These are phyloP conservation scores for Oncorhynchus keta DNA, from an alignment of 2,113 vertebrate species.

Conservation along the genomic window DNA sequence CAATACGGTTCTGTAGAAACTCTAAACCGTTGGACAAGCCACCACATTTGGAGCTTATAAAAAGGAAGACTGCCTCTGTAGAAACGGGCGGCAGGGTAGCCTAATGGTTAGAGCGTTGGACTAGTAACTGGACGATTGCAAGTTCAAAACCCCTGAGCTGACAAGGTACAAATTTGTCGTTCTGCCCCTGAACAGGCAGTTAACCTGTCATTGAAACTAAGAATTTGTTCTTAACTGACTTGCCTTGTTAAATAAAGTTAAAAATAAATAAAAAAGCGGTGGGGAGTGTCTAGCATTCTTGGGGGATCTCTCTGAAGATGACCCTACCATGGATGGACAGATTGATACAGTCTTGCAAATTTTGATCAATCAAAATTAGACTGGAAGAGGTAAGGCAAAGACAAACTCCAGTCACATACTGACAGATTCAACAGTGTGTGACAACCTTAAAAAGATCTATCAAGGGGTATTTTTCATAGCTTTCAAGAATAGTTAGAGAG, in stretches of 20 bases:
- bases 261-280: not conserved
- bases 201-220: no score
- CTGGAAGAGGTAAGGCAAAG: not conserved
- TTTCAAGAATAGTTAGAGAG: not conserved
- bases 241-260: no score
- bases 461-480: not conserved
- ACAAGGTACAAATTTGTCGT: no score
- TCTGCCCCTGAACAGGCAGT: no score
- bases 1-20: not conserved
- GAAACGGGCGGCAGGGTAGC: not conserved
- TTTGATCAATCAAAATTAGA: no score
- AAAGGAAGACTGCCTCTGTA: conserved; percentile 18
- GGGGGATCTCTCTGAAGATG: conserved; percentile 40
- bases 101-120: no score
- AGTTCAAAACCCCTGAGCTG: no score
- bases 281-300: conserved; percentile 40
- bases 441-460: not conserved
- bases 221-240: no score
- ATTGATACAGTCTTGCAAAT: not conserved
- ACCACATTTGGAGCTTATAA: conserved; percentile 4
- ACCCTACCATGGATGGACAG: conserved; percentile 24
- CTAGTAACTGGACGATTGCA: no score
- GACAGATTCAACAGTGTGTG: not conserved
- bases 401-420: not conserved
- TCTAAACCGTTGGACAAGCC: not conserved